Percentiles rank a stretch among this genome's conserved stretches.
These are phyloP conservation scores for Clarias batrachus DNA, from an alignment of 2,113 vertebrate species.

Conservation along the genomic window DNA sequence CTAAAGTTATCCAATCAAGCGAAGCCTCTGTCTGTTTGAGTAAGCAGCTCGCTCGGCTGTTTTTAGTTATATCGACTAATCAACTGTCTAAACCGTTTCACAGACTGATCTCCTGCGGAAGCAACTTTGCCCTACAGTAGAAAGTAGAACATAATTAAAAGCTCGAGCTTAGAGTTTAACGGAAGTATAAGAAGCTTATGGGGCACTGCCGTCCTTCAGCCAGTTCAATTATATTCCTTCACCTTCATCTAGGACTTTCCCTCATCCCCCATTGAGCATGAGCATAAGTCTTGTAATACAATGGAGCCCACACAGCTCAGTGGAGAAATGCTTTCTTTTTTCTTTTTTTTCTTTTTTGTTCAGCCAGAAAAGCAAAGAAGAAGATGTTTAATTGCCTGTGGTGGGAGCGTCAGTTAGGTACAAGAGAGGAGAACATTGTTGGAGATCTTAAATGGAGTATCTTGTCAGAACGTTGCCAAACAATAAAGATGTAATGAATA, in stretches of 20 bases:
- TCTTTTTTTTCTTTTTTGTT: constrained; percentile 23
- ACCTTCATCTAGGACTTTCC: constrained; percentile 46
- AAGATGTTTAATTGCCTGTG: constrained; percentile 18
- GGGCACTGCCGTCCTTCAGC: constrained; percentile 48
- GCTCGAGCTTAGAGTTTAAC: constrained; percentile 53
- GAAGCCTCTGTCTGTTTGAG: constrained; percentile 9
- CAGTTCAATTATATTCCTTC: constrained; percentile 53
- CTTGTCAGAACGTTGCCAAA: neutral
- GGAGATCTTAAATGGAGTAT: neutral
- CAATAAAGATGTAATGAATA: neutral
- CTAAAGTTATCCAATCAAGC: constrained; percentile 3
- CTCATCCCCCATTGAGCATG: constrained; percentile 43
- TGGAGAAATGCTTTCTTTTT: constrained; percentile 3
- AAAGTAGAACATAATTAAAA: constrained; percentile 57
- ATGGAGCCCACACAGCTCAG: constrained; percentile 27
- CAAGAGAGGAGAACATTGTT: neutral
- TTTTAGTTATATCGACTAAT: constrained; percentile 43
- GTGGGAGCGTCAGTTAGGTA: neutral
- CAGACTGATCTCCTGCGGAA: constrained; percentile 37
- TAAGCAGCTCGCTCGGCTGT: constrained; percentile 20
- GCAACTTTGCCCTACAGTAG: constrained; percentile 49
- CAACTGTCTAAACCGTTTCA: constrained; percentile 43
- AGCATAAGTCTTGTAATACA: constrained; percentile 37
- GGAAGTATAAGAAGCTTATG: constrained; percentile 57
- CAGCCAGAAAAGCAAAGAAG: neutral